A percentile compares a stretch with the other conserved stretches of the same genome.
phyloP scores from a whole-genome alignment of 2,888 invertebrate genomes.

The Hedya salicella region DNA sequence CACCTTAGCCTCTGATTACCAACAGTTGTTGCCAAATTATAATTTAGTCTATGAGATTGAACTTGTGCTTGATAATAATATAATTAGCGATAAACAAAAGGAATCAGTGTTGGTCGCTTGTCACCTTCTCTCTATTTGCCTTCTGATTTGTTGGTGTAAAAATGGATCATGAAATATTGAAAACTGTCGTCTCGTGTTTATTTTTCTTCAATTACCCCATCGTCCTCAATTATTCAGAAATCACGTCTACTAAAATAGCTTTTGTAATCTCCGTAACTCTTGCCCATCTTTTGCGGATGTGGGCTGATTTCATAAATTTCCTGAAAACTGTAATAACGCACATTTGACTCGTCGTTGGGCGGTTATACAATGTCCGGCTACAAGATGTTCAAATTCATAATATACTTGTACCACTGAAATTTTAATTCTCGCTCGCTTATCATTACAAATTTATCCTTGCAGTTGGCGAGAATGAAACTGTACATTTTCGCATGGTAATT shows the following conservation, averaged over 20 bases:
- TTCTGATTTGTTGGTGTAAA: too few relatives aligned
- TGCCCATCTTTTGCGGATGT: constrained; percentile 11
- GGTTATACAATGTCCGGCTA: background rate
- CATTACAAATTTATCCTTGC: background rate
- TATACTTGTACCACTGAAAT: constrained; percentile 1
- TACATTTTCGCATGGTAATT: background rate
- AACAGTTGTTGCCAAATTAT: too few relatives aligned
- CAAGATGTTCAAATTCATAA: background rate
- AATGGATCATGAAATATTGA: too few relatives aligned
- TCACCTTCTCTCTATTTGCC: too few relatives aligned
- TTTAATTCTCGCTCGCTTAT: constrained; percentile 3
- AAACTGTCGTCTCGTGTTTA: too few relatives aligned
- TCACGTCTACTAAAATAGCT: background rate
- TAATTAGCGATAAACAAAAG: too few relatives aligned
- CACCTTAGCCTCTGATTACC: too few relatives aligned
- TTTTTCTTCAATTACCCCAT: background rate
- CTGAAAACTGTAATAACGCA: background rate
- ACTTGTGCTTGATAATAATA: too few relatives aligned
- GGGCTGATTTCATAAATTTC: constrained; percentile 4
- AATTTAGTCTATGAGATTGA: too few relatives aligned
- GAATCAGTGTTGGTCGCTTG: too few relatives aligned
- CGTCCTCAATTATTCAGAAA: background rate
- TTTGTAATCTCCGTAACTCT: background rate
- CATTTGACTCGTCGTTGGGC: background rate
- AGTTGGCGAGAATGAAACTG: background rate